phyloP scores from a whole-genome alignment of 2,113 vertebrate species.

The Hippolais icterina region DNA sequence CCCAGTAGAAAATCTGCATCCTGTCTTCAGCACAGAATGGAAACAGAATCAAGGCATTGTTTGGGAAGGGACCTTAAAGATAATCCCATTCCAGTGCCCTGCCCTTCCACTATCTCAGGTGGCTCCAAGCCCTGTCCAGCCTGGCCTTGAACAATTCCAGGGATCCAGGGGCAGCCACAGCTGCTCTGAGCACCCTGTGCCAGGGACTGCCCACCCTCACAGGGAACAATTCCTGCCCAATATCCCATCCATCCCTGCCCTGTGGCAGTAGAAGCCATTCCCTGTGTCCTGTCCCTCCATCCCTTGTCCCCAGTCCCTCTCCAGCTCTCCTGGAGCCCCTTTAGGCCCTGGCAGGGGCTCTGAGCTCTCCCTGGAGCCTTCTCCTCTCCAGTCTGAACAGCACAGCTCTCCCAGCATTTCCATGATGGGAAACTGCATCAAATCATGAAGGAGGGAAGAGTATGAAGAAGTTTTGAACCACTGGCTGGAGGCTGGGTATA shows the following conservation, averaged over 20 bases:
- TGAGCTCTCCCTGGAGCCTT: not conserved
- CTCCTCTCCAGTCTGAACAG: not conserved
- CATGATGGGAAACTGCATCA: not conserved
- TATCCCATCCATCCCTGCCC: not conserved
- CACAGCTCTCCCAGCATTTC: not conserved
- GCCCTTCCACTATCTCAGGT: accelerated
- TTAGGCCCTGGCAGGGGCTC: accelerated
- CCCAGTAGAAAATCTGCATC: not conserved
- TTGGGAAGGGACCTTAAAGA: not conserved
- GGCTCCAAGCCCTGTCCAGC: accelerated
- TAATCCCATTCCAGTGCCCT: not conserved
- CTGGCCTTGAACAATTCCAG: not conserved
- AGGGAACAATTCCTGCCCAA: not conserved
- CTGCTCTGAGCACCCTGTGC: not conserved
- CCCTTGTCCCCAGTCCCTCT: not conserved
- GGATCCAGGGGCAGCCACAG: not conserved
- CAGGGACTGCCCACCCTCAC: not conserved
- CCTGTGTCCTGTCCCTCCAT: not conserved
- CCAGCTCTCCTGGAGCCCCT: not conserved
- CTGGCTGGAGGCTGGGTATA: not conserved
- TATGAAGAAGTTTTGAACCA: not conserved
- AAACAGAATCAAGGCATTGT: accelerated
- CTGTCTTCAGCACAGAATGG: not conserved
- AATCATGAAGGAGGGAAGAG: not conserved
- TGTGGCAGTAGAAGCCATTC: not conserved